Evolutionary conservation across 1,140 invertebrate species (phyloP), one percentile per base, ranked within the genome.

Genomic region (Venturia canescens): DNA sequence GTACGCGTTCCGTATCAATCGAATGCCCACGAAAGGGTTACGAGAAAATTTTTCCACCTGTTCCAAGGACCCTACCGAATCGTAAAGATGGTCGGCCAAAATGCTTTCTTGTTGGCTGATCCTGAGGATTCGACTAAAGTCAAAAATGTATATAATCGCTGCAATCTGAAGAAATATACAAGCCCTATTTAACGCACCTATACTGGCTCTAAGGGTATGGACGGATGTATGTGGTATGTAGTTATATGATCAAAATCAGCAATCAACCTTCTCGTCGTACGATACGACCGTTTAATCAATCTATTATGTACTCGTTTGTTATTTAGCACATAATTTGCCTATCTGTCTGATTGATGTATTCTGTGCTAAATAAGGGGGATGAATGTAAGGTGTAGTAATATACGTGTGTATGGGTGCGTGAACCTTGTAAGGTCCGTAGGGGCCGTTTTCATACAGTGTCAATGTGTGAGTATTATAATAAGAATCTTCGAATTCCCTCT

Each of bases 41-140:
- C n/a, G 1, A 38, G 34, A 6, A 75, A 75, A 57, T 75, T 75
- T 57, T 27, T 75, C n/a, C 44, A 75, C 9, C n/a, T 75, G 4
- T 75, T 16, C 71, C 44, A 75, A 21, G 34, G 71, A 15, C 71
- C 71, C 1, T 75, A 75, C 21, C n/a, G 26, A 75, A 50, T 75
- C 1, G 15, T n/a, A 21, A 57, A 75, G 48, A 15, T 26, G 1
- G 15, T 75, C 34, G 71, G 71, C 3, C 1, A 23, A 13, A 57
- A 50, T n/a, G 53, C 71, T 1, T 75, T 75, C n/a, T 16, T 53
- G 7, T 75, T 75, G 13, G 26, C 31, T 1, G 66, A 69, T 69
- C 66, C 66, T 4, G 26, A 69, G 0, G 66, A 69, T 69, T 18
- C 26, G 16, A 29, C 2, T 2, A 27, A 29, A 16, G 4, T 31